These are phyloP conservation scores for Euleptes europaea DNA, from an alignment of 2,113 vertebrate species.

Conservation along the genomic window DNA sequence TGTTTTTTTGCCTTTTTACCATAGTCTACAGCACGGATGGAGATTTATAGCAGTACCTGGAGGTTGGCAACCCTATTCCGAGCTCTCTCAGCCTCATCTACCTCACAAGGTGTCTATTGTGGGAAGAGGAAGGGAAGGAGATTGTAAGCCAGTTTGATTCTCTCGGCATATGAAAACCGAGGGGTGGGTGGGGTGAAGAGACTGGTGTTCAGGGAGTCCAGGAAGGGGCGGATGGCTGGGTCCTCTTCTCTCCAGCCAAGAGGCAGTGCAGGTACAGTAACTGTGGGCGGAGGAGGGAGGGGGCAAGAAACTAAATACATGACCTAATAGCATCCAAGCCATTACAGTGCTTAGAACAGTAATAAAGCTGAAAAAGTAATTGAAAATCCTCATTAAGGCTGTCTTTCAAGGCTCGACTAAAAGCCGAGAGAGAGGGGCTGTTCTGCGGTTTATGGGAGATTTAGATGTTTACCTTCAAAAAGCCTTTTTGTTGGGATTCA, in stretches of 20 bases:
- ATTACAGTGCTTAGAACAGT: constrained; percentile 13
- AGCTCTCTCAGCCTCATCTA: no score
- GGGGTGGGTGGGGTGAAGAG: no score
- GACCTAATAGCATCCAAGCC: constrained; percentile 10
- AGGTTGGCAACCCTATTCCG: no score
- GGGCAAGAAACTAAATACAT: not conserved
- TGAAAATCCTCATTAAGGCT: constrained; percentile 16
- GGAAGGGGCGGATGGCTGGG: not conserved
- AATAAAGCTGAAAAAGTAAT: constrained; percentile 9
- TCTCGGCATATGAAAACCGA: no score
- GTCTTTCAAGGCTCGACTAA: not conserved
- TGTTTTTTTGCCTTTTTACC: no score
- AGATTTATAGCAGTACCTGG: no score
- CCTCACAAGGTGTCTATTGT: no score
- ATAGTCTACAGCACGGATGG: no score
- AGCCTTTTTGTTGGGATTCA: not conserved
- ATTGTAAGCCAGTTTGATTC: no score
- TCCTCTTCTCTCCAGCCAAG: not conserved
- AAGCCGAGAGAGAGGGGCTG: not conserved
- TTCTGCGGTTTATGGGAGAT: constrained; percentile 10
- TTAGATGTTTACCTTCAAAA: not conserved
- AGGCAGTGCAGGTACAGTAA: not conserved
- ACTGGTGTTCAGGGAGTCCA: no score
- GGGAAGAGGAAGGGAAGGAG: no score
- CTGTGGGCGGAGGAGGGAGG: not conserved